Evolutionary conservation across 2,888 invertebrate species (phyloP).

Genomic region (Lordiphosa andalusiaca): DNA sequence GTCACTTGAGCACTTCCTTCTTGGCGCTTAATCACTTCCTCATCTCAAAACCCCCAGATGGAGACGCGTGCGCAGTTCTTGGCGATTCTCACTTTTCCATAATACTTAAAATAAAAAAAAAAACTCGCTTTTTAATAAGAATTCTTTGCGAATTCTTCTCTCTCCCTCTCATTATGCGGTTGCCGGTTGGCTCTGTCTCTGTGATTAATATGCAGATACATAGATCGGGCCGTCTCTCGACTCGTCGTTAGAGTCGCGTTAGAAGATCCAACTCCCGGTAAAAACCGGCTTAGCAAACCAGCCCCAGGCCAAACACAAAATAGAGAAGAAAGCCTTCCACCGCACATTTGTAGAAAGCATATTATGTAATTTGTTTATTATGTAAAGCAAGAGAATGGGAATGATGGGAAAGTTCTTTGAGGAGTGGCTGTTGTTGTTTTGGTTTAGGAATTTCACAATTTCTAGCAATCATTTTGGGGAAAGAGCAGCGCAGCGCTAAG

Average conservation of each 20-base stretch:
- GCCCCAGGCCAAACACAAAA: slow-evolving; percentile 39
- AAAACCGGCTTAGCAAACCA: slow-evolving; percentile 38
- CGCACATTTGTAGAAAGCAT: slow-evolving; percentile 64
- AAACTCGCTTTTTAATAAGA: slow-evolving; percentile 71
- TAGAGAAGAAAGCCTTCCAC: slow-evolving; percentile 65
- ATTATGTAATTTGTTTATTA: slow-evolving; percentile 65
- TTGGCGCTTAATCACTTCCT: slow-evolving; percentile 71
- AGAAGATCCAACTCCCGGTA: slow-evolving; percentile 33
- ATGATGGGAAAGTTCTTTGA: slow-evolving; percentile 56
- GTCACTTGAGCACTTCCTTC: slow-evolving; percentile 70
- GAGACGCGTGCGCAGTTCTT: slow-evolving; percentile 71
- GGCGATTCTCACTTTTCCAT: slow-evolving; percentile 71
- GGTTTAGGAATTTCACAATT: slow-evolving; percentile 64
- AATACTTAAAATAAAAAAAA: slow-evolving; percentile 34
- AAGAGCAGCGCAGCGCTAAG: slow-evolving; percentile 38
- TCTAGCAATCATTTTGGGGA: slow-evolving; percentile 35
- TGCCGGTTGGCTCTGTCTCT: slow-evolving; percentile 30
- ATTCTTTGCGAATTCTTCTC: slow-evolving; percentile 69
- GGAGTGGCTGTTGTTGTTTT: slow-evolving; percentile 29
- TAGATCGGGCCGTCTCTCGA: slow-evolving; percentile 20
- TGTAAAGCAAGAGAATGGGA: slow-evolving; percentile 47
- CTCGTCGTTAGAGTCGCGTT: slow-evolving; percentile 66
- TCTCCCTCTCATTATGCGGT: slow-evolving; percentile 24
- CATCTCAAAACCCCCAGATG: slow-evolving; percentile 52
- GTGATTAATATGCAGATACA: slow-evolving; percentile 70